Percentiles rank a stretch among this genome's conserved stretches.
Evolutionary conservation across 2,888 invertebrate species (phyloP).

Genomic region (Coremacera marginata): DNA sequence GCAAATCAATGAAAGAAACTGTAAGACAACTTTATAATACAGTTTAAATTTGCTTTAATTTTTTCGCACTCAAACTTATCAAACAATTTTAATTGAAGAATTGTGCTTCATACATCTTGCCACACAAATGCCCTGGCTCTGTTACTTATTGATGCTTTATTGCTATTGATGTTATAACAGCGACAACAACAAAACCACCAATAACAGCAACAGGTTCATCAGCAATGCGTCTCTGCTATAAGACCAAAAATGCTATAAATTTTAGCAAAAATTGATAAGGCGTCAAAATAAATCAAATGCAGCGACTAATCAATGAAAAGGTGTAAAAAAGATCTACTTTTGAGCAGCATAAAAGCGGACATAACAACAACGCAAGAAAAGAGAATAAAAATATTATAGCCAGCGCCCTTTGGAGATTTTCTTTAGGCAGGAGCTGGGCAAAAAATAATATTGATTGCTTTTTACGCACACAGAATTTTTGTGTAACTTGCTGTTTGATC

Average conservation of each 20-base stretch:
- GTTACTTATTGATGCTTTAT: not conserved
- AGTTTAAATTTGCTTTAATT: conserved; percentile 13
- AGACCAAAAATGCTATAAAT: conserved; percentile 6
- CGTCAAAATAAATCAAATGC: conserved; percentile 69
- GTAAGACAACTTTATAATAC: not conserved
- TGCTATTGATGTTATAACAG: not conserved
- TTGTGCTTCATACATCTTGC: not conserved
- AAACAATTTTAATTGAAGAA: conserved; percentile 10
- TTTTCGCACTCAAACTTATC: not conserved
- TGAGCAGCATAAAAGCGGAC: not conserved
- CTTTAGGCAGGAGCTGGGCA: not conserved
- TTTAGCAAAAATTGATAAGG: conserved; percentile 66
- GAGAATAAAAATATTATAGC: not conserved
- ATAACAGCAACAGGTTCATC: conserved; percentile 13
- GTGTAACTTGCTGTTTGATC: conserved; percentile 5
- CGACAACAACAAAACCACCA: conserved; percentile 5
- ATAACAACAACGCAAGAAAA: not conserved
- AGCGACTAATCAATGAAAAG: conserved; percentile 54
- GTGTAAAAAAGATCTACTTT: conserved; percentile 47
- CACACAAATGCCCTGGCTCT: not conserved
- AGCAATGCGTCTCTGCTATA: not conserved
- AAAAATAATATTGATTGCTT: not conserved
- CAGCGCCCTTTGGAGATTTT: not conserved
- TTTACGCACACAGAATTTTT: not conserved
- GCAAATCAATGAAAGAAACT: not conserved